Conservation (phyloP, 1,140 invertebrate genomes). For the Habropoda laboriosa region DNA sequence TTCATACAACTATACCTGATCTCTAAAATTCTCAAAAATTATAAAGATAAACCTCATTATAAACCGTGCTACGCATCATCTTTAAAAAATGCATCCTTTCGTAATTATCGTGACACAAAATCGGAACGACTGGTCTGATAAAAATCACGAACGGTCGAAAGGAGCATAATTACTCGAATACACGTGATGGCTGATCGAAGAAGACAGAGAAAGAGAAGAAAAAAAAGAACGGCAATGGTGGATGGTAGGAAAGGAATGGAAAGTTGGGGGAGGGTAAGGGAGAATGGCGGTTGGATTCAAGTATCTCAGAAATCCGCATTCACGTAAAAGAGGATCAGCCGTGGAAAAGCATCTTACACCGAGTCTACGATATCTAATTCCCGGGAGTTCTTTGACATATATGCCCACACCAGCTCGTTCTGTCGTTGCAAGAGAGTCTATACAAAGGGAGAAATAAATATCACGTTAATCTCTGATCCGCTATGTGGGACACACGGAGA, state of each 20-base stretch:
- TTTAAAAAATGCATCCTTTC: no score
- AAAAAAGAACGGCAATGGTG: background rate
- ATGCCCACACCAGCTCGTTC: constrained; percentile 45
- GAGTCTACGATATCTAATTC: constrained; percentile 65
- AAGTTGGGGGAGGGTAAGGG: background rate
- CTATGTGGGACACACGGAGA: constrained; percentile 47
- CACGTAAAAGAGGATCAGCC: constrained; percentile 67
- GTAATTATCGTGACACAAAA: no score
- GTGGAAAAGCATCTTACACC: constrained; percentile 70
- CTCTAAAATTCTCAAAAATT: no score
- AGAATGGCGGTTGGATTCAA: constrained; percentile 36
- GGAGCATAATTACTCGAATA: constrained; percentile 29
- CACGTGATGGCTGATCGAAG: background rate
- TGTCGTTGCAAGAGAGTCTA: constrained; percentile 21
- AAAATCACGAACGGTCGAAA: constrained; percentile 21
- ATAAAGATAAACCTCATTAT: no score
- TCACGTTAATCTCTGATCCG: constrained; percentile 63
- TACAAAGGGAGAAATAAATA: constrained; percentile 71
- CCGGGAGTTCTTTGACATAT: constrained; percentile 67
- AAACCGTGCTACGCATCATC: no score
- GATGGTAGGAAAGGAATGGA: background rate
- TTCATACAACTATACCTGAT: no score
- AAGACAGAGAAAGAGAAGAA: constrained; percentile 5
- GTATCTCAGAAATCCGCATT: constrained; percentile 58
- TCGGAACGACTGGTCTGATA: background rate